These are phyloP conservation scores for Caenorhabditis briggsae DNA, from an alignment of 1,140 invertebrate species.

Conservation along the genomic window DNA sequence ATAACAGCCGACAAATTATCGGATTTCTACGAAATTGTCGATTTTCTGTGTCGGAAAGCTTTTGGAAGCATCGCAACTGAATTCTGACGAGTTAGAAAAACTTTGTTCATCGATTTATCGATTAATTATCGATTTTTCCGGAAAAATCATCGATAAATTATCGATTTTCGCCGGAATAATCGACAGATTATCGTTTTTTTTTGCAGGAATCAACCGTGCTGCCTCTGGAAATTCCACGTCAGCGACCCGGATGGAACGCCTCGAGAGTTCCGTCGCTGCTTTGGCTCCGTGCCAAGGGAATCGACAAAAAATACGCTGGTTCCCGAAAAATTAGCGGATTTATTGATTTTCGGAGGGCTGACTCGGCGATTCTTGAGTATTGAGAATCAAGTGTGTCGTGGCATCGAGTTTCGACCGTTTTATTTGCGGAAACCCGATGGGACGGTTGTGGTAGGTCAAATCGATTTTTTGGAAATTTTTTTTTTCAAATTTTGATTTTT, in stretches of 20 bases:
- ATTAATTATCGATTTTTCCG: not conserved
- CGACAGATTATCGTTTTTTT: not conserved
- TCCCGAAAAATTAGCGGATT: not conserved
- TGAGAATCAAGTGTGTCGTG: not conserved
- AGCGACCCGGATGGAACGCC: not conserved
- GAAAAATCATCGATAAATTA: too few species aligned
- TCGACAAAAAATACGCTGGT: not conserved
- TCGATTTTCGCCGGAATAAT: not conserved
- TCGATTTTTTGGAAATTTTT: not conserved
- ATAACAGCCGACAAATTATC: too few species aligned
- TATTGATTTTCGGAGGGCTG: not conserved
- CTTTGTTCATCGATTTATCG: too few species aligned
- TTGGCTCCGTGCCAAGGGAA: not conserved
- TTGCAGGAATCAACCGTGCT: conserved; percentile 16
- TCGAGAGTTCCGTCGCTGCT: not conserved
- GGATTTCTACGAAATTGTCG: too few species aligned
- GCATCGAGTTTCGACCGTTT: not conserved
- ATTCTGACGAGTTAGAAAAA: too few species aligned
- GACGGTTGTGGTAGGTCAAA: not conserved
- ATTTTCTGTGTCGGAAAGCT: too few species aligned
- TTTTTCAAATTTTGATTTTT: too few species aligned
- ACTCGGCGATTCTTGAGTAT: not conserved
- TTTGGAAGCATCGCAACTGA: too few species aligned
- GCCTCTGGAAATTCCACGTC: conserved; percentile 5
- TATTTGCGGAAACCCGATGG: not conserved